A percentile compares a stretch with the other conserved stretches of the same genome.
phyloP scores from a whole-genome alignment of 2,888 invertebrate genomes.

The Stenodema calcarata region DNA sequence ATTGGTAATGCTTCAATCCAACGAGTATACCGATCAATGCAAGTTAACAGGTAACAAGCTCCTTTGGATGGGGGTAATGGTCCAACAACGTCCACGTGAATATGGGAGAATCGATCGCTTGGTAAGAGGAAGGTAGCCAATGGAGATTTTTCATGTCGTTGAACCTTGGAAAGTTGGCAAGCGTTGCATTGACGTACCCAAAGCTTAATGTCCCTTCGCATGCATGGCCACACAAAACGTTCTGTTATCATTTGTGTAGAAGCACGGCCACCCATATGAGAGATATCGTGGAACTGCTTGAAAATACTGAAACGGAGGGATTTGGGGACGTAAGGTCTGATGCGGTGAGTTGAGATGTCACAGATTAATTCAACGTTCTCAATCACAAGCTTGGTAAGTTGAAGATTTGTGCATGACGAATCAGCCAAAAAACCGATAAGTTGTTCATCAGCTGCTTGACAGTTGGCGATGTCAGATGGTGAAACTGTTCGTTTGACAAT shows the following conservation, averaged over 20 bases:
- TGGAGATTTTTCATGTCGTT: slow-evolving; percentile 15
- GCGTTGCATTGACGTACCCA: slow-evolving; percentile 28
- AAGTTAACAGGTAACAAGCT: background rate
- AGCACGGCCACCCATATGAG: background rate
- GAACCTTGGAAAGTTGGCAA: slow-evolving; percentile 60
- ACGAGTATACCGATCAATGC: slow-evolving; percentile 1
- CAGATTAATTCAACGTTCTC: background rate
- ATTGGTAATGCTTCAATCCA: slow-evolving; percentile 37
- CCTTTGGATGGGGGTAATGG: slow-evolving; percentile 1
- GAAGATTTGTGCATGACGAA: background rate
- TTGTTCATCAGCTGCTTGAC: background rate
- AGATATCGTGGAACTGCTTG: slow-evolving; percentile 13
- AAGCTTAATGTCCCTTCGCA: background rate
- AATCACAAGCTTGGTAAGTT: background rate
- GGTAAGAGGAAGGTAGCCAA: background rate
- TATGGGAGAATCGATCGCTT: background rate
- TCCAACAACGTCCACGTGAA: slow-evolving; percentile 13
- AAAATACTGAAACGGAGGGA: background rate
- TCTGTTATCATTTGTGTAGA: slow-evolving; percentile 3
- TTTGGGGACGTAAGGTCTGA: slow-evolving; percentile 27
- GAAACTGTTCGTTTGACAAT: slow-evolving; percentile 19
- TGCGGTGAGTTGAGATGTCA: slow-evolving; percentile 3
- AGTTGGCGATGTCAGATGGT: background rate
- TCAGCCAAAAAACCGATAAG: background rate
- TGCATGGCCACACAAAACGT: slow-evolving; percentile 30